These are phyloP conservation scores for Palaemon carinicauda DNA, from an alignment of 1,140 invertebrate species.

Conservation along the genomic window DNA sequence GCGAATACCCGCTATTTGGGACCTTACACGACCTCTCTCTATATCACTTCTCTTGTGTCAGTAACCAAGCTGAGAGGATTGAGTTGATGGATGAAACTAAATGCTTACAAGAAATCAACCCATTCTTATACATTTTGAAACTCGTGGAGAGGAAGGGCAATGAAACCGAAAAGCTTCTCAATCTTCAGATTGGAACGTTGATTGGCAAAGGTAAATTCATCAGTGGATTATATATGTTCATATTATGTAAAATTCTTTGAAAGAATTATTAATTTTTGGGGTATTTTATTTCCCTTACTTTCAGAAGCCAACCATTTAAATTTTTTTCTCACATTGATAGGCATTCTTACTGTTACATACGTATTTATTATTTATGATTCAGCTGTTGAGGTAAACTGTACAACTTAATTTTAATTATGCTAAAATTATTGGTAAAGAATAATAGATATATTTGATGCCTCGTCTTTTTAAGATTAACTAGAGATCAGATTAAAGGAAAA, in stretches of 20 bases:
- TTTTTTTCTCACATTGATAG: no score
- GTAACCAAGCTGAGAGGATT: conserved; percentile 80
- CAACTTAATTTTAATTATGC: no score
- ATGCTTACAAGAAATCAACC: conserved; percentile 83
- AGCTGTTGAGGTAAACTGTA: no score
- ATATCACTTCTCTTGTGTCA: conserved; percentile 87
- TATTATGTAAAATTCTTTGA: no score
- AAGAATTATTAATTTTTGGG: neutral
- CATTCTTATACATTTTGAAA: conserved; percentile 83
- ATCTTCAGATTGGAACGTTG: conserved; percentile 82
- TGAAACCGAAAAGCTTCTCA: conserved; percentile 81
- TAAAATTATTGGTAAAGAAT: no score
- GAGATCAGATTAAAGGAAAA: no score
- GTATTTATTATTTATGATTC: no score
- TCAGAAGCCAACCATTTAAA: no score
- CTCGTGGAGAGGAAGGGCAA: conserved; percentile 82
- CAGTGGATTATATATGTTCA: neutral
- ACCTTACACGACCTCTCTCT: conserved; percentile 79
- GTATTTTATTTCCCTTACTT: neutral
- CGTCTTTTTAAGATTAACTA: no score
- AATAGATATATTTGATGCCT: no score
- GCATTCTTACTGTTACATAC: no score
- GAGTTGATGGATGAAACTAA: conserved; percentile 87
- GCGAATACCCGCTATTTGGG: conserved; percentile 80
- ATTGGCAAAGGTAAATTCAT: conserved; percentile 79